phyloP scores from a whole-genome alignment of 2,113 vertebrate genomes.

The Eretmochelys imbricata region DNA sequence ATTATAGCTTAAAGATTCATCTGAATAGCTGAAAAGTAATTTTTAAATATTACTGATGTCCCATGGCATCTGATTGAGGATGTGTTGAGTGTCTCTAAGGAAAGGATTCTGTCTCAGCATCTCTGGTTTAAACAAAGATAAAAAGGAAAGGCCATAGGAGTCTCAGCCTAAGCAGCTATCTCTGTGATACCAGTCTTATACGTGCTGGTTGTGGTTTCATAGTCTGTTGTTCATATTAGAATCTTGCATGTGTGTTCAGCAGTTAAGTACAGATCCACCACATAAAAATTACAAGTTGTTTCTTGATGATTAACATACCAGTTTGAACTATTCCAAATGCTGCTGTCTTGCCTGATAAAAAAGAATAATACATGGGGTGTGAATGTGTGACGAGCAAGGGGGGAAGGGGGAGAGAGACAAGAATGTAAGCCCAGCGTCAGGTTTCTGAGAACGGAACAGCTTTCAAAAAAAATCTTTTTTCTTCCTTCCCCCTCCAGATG shows the following conservation, averaged over 20 bases:
- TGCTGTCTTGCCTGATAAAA: constrained; percentile 72
- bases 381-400: constrained; percentile 70
- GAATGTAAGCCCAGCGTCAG: constrained; percentile 59
- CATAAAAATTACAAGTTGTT: constrained; percentile 56
- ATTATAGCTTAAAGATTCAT: not conserved
- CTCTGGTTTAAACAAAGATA: constrained; percentile 70
- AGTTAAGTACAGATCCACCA: constrained; percentile 24
- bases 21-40: not conserved
- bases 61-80: not conserved
- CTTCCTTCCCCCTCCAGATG: constrained; percentile 40
- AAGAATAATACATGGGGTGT: constrained; percentile 77
- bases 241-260: not conserved
- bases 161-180: not conserved
- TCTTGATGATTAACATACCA: constrained; percentile 70
- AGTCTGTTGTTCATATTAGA: not conserved
- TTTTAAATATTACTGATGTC: not conserved
- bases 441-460: constrained; percentile 60
- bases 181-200: constrained; percentile 20
- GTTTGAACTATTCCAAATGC: constrained; percentile 77
- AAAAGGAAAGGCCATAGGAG: constrained; percentile 36
- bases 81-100: constrained; percentile 50
- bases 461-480: constrained; percentile 47
- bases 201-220: constrained; percentile 4
- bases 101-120: constrained; percentile 51
- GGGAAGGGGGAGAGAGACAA: not conserved